Percentiles rank a stretch among this genome's conserved stretches.
Conservation (phyloP, 2,888 invertebrate genomes). For the Ptychoptera contaminata region DNA sequence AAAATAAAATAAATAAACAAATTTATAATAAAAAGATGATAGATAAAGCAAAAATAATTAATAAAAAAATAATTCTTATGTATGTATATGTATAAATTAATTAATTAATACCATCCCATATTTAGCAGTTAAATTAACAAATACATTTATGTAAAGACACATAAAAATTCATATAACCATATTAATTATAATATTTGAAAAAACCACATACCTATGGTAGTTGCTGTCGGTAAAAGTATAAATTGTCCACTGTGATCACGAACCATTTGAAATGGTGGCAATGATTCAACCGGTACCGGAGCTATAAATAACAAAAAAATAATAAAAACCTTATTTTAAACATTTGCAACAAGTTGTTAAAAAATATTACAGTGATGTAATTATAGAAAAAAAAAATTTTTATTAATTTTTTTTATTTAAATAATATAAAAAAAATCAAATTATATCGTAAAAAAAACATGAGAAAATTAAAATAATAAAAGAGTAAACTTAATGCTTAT, state of each 20-base stretch:
- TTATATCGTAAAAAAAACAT: no score
- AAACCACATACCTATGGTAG: constrained; percentile 32
- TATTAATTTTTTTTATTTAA: no score
- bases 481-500: no score
- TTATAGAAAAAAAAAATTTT: no score
- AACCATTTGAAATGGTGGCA: constrained; percentile 65
- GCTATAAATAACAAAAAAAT: constrained; percentile 35
- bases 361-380: no score
- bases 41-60: not conserved
- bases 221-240: constrained; percentile 57
- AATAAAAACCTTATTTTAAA: constrained; percentile 1
- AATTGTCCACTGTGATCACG: constrained; percentile 77
- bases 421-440: no score
- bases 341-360: no score
- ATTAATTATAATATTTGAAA: constrained; percentile 3
- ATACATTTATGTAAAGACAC: not conserved
- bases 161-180: not conserved
- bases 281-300: constrained; percentile 54
- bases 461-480: no score
- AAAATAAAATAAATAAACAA: not conserved
- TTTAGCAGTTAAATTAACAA: not conserved
- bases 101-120: not conserved
- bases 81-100: not conserved
- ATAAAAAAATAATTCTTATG: not conserved
- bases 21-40: not conserved